phyloP scores from a whole-genome alignment of 2,797 vertebrate genomes.

The Spinus olivaceus region DNA sequence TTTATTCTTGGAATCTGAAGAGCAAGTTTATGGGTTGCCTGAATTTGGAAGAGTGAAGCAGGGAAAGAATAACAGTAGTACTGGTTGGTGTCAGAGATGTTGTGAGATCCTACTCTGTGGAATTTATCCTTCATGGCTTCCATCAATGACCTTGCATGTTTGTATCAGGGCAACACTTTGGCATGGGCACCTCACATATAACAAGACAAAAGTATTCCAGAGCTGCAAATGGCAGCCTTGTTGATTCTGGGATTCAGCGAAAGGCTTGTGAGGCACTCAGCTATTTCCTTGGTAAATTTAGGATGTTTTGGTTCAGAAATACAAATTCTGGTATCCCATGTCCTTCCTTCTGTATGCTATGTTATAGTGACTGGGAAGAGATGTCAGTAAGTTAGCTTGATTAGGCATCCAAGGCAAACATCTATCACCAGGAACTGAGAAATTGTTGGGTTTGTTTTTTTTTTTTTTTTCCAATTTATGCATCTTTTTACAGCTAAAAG shows the following conservation, averaged over 20 bases:
- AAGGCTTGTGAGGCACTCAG: not conserved
- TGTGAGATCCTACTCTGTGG: not conserved
- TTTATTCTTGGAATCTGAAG: not conserved
- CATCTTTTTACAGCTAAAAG: not conserved
- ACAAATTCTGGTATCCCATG: not conserved
- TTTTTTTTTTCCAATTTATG: not conserved
- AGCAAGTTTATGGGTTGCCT: not conserved
- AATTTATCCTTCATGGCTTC: not conserved
- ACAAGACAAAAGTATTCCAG: not conserved
- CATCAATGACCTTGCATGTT: not conserved
- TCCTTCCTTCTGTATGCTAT: not conserved
- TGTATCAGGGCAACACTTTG: not conserved
- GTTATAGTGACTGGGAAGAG: not conserved
- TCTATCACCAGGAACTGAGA: not conserved
- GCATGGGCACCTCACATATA: not conserved
- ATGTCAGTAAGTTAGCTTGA: not conserved
- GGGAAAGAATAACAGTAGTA: not conserved
- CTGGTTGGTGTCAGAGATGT: not conserved
- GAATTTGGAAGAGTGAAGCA: not conserved
- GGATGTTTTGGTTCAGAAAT: not conserved
- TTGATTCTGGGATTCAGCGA: not conserved
- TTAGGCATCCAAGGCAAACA: not conserved
- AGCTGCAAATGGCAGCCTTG: not conserved
- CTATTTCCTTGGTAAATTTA: not conserved
- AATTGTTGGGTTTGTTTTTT: not conserved